Evolutionary conservation across 2,888 invertebrate genomes (phyloP).

Genomic region (Pseudococcus jackbeardsleyi): DNA sequence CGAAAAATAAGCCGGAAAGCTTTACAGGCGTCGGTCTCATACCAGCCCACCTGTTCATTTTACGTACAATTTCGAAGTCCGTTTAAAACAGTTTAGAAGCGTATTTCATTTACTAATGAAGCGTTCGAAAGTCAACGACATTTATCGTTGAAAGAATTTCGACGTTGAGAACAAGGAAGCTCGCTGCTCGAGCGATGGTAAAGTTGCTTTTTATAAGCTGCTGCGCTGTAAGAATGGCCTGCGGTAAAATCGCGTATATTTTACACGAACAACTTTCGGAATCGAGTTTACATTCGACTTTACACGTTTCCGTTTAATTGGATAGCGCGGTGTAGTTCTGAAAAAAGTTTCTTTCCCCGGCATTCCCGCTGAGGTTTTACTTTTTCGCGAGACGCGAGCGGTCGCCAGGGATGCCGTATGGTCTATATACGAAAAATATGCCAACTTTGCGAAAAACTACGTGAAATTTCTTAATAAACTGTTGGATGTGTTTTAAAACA

Average conservation of each 20-base stretch:
- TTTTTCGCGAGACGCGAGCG: neutral
- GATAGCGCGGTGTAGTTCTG: neutral
- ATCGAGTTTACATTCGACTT: neutral
- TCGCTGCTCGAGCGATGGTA: neutral
- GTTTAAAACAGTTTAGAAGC: neutral
- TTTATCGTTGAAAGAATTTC: neutral
- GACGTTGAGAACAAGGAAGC: neutral
- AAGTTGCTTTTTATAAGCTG: neutral
- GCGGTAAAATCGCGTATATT: neutral
- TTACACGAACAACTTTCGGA: neutral
- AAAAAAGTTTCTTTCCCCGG: neutral
- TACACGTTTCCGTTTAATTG: conserved; percentile 10
- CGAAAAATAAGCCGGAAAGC: neutral
- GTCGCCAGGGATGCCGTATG: neutral
- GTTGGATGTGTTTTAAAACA: neutral
- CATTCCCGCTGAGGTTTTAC: neutral
- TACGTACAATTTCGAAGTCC: neutral
- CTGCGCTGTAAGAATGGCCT: neutral
- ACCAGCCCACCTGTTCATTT: neutral
- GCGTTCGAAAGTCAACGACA: conserved; percentile 5
- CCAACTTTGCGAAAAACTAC: conserved; percentile 3
- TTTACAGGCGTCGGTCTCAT: neutral
- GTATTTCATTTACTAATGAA: conserved; percentile 10
- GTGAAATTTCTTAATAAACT: conserved; percentile 10
- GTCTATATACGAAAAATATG: neutral